Evolutionary conservation across 2,113 vertebrate species (phyloP), one percentile per base, ranked within the genome.

Genomic region (Malurus alboscapulatus): DNA sequence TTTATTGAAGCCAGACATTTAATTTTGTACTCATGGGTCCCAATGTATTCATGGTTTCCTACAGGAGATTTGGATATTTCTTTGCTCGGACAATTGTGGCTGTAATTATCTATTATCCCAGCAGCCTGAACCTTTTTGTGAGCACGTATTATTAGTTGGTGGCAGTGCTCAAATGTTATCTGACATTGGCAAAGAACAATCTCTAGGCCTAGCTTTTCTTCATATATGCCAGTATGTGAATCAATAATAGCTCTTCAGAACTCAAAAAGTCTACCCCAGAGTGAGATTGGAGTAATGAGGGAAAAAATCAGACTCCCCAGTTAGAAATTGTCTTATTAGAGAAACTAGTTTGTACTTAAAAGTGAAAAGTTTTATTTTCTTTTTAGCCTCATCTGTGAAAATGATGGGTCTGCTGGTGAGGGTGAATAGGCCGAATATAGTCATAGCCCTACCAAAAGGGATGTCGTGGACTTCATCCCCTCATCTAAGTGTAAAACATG

Each of bases 81-180:
- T 92, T 75, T 68, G 18, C 93, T 82, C 87, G 87, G 90, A 93
- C 92, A 95, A 95, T 93, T 87, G 90, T 47, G 45, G 7, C 71
- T 94, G 71, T 90, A 96, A 96, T 95, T 95, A 94, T 87, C 92
- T 83, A 79, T 95, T 94, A 96, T 85, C 58, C 54, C 38, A 88
- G 74, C 62, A 91, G 78, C 42, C 66, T 66, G 47, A 95, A 59
- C 38, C 81, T 68, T 95, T 95, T 61, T 88, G 50, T 90, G 90
- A 94, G 84, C 66, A 84, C 57, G 4, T 82, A 93, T 88, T 94
- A 92, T 87, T 91, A 93, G 92, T 76, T 95, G 82, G 84, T 82
- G 82, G 22, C 67, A 76, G 87, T 38, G 71, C 78, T 92, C 71
- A 95, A 92, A 96, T 87, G 34, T 47, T 91, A 94, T 76, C 87